Conservation (phyloP, 2,888 invertebrate genomes). For the Orchestes rusci region DNA sequence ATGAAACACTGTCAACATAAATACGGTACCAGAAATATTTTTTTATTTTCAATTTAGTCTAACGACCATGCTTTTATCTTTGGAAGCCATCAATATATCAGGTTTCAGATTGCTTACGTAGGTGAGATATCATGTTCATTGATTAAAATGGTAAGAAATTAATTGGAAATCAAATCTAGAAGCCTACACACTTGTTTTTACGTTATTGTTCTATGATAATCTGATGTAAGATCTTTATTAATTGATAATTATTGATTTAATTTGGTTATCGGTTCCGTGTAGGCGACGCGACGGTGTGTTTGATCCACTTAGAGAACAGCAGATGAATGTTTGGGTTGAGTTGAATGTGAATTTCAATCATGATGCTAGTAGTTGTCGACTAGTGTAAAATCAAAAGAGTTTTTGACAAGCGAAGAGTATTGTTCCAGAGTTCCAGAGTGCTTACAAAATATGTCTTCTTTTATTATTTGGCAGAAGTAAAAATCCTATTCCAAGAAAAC, state of each 20-base stretch:
- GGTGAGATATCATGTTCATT: conserved; percentile 13
- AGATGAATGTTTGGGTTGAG: no score
- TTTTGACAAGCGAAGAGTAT: no score
- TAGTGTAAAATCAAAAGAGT: no score
- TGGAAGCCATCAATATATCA: conserved; percentile 18
- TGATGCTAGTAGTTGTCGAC: no score
- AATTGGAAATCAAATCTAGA: conserved; percentile 9
- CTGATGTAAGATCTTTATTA: not conserved
- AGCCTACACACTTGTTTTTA: conserved; percentile 7
- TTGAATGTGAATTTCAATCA: no score
- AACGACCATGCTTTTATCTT: conserved; percentile 2
- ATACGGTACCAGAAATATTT: conserved; percentile 21
- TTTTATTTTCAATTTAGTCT: conserved; percentile 5
- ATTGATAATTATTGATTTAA: conserved; percentile 1
- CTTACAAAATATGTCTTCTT: no score
- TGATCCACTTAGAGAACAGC: no score
- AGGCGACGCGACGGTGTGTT: no score
- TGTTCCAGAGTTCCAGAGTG: no score
- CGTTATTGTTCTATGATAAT: conserved; percentile 2
- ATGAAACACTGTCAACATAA: conserved; percentile 41
- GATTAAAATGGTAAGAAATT: conserved; percentile 12
- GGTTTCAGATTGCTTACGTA: conserved; percentile 15
- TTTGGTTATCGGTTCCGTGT: not conserved
- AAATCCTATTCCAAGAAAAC: no score
- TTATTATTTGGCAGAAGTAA: no score